Base-by-base conservation (phyloP, 1,140 invertebrate genomes). In the Drosophila pseudoananassae region DNA sequence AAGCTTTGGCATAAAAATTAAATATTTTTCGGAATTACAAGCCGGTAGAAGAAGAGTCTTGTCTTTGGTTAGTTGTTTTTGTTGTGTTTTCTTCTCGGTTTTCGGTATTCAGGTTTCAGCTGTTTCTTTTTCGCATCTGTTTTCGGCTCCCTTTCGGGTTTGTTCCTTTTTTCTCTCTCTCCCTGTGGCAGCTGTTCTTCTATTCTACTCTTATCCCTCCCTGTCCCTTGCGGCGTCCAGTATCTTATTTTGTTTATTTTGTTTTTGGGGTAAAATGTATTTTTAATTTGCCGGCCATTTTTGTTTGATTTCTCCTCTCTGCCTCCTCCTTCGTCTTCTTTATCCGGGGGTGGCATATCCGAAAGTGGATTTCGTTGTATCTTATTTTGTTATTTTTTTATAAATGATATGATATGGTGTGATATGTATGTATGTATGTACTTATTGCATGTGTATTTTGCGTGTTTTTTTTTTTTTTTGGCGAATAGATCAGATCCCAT, bases 231-330 rank as follows among this genome's bases (percentile, higher is more conserved):
- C 33, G 33, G 33, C 33, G 20, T 12, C 3, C 33, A n/a, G 4
- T 36, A 12, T 36, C 33, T 36, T 36, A 36, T 36, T 36, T n/a
- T 36, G 33, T 43, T 43, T 43, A 15, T 43, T 43, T 43, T 43
- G 40, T 43, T 43, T 17, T 36, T 43, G 20, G 38, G 20, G 54
- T 45, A 56, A 56, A 56, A 56, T 56, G 14, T 56, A 45, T 56
- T 56, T 56, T 56, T 56, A 56, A 56, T 56, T 56, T 56, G 17
- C 43, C 43, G 10, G 17, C 43, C 43, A 46, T 46, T 46, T 46
- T 46, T 46, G 15, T 46, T 46, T 45, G 5, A 45, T 8, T 46
- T 46, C 15, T 43, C n/a, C 15, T 40, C 40, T 6, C 31, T 8
- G 8, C 31, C 31, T 10, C 31, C 31, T 10, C 31, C 33, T 36